These are phyloP conservation scores for Caenorhabditis latens DNA, from an alignment of 1,140 invertebrate genomes.

Conservation along the genomic window DNA sequence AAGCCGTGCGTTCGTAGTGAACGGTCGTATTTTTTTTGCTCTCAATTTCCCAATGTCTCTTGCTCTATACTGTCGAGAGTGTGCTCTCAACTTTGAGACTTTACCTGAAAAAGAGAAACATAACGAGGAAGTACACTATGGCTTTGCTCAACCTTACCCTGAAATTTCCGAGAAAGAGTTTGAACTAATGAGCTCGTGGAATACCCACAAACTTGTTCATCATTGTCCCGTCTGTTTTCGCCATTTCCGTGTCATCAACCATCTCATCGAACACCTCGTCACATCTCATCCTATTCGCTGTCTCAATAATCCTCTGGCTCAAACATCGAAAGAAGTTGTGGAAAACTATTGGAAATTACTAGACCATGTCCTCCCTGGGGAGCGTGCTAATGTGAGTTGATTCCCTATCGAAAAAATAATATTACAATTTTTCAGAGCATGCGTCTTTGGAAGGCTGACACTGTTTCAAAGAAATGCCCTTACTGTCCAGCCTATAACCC, in stretches of 20 bases:
- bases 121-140: neutral
- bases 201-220: neutral
- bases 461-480: too few species aligned
- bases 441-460: too few species aligned
- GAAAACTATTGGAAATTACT: too few species aligned
- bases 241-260: neutral
- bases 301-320: too few species aligned
- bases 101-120: neutral
- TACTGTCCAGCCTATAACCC: too few species aligned
- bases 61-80: neutral
- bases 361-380: too few species aligned
- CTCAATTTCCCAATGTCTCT: neutral
- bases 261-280: neutral
- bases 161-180: neutral
- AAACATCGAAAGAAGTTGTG: too few species aligned
- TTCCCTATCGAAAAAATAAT: too few species aligned
- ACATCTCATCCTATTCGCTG: too few species aligned
- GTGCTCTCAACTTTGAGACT: neutral
- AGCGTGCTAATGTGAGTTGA: too few species aligned
- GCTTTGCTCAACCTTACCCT: neutral
- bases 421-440: too few species aligned
- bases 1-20: neutral
- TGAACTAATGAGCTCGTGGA: neutral
- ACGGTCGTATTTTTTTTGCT: neutral
- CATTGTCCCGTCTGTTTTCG: neutral